These are phyloP conservation scores for Trogon melanurus DNA, from an alignment of 2,113 vertebrate genomes.

Conservation along the genomic window DNA sequence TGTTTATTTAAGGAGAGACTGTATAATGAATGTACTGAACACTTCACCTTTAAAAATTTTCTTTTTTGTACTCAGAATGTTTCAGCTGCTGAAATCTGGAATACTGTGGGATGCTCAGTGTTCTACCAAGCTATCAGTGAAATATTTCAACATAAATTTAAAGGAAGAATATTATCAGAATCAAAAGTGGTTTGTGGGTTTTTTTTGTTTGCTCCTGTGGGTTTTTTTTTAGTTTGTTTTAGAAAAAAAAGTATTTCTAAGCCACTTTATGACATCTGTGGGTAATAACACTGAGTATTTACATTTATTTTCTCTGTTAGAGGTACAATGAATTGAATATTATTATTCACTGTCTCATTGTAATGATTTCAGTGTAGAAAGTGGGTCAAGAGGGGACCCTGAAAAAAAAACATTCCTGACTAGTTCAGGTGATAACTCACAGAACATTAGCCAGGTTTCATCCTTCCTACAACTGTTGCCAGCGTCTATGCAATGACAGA, in stretches of 20 bases:
- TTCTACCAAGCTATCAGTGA: not conserved
- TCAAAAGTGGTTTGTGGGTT: rapidly evolving
- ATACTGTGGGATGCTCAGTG: not conserved
- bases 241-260: not conserved
- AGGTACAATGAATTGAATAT: not conserved
- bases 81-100: not conserved
- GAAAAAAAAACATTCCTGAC: not conserved
- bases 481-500: not conserved
- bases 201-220: not conserved
- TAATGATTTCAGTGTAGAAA: not conserved
- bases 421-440: not conserved
- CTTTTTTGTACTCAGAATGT: not conserved
- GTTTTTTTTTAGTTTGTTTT: too few species aligned
- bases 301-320: not conserved
- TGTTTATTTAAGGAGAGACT: not conserved
- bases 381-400: not conserved
- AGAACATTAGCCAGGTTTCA: not conserved
- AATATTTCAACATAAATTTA: not conserved
- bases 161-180: not conserved
- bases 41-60: not conserved
- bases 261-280: not conserved
- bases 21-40: not conserved
- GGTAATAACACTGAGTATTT: not conserved
- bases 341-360: not conserved
- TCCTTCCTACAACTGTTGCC: not conserved